Base-by-base conservation (phyloP, 1,140 invertebrate genomes). In the Drosophila lacertosa region DNA sequence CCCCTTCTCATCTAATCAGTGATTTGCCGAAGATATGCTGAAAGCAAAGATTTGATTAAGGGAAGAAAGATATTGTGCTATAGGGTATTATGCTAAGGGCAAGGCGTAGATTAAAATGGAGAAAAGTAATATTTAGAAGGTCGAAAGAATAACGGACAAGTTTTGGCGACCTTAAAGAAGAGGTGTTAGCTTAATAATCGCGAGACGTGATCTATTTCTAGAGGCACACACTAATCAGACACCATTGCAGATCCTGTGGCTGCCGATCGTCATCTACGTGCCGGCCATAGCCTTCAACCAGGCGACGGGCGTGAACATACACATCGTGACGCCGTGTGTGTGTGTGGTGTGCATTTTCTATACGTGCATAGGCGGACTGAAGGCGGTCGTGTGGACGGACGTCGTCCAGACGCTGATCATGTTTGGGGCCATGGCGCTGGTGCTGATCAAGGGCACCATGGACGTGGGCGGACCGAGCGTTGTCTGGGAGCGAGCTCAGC, bases 321-420 rank as follows among this genome's bases (percentile, higher is more conserved):
- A 97, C 76, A 90, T 95, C 11, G 95, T 97, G 1, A 97, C 97
- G 2, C 94, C 96, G 2, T 94, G 96, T 11, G 96, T 97, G 29
- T 98, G 97, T 77, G 90, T 96, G 6, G 95, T 98, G 11, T 98
- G 97, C 91, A 97, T 97, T 60, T 97, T 98, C 91, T 98, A 98
- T 83, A 98, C 97, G 0, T 95, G 96, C 62, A 93, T 98, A 81
- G 97, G 97, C 67, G 97, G 97, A 9, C 93, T 99, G 42, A 97
- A 97, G 92, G 97, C 97, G 4, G 97, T 98, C 0, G 96, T 99
- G 11, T 97, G 96, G 97, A 98, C 97, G 0, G 97, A 99, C 91
- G 95, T 97, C 1, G 95, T 98, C 64, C 97, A 98, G 92, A 94
- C 95, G 0, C 82, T 96, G 5, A 92, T 98, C 0, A 98, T 98